Evolutionary conservation across 2,797 vertebrate species (phyloP).

Genomic region (Schizopygopsis pylzovi): DNA sequence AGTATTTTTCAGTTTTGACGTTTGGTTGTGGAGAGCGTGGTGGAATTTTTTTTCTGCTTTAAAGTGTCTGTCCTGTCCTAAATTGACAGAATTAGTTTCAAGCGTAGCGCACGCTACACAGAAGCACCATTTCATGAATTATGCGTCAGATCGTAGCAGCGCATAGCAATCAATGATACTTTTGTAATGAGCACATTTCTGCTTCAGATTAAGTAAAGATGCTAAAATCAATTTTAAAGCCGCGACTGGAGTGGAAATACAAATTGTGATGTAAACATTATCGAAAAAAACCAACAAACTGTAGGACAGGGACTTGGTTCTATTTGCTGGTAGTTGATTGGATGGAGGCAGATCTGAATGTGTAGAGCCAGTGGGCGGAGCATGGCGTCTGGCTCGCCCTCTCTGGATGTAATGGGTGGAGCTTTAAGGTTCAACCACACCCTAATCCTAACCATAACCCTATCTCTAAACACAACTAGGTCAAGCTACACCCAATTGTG

Average conservation of each 20-base stretch:
- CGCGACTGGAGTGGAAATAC: too few relatives aligned
- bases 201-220: not conserved
- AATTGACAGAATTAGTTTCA: constrained; percentile 5
- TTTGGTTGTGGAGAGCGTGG: constrained; percentile 17
- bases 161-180: not conserved
- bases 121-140: constrained; percentile 2
- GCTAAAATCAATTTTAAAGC: too few relatives aligned
- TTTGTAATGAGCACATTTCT: not conserved
- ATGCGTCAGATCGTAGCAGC: not conserved
- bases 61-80: constrained; percentile 14
- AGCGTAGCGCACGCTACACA: not conserved
- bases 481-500: too few relatives aligned
- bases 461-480: too few relatives aligned
- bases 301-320: not conserved
- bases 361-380: not conserved
- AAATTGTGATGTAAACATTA: not conserved
- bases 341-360: constrained; percentile 11
- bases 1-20: constrained; percentile 27
- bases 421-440: too few relatives aligned
- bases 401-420: too few relatives aligned
- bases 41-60: not conserved
- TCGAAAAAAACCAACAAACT: too few relatives aligned
- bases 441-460: too few relatives aligned
- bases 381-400: too few relatives aligned
- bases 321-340: not conserved